Evolutionary conservation across 23 tunicate species (phyloP), one percentile per base, ranked within the genome.

Genomic region (Botrylloides violaceus): DNA sequence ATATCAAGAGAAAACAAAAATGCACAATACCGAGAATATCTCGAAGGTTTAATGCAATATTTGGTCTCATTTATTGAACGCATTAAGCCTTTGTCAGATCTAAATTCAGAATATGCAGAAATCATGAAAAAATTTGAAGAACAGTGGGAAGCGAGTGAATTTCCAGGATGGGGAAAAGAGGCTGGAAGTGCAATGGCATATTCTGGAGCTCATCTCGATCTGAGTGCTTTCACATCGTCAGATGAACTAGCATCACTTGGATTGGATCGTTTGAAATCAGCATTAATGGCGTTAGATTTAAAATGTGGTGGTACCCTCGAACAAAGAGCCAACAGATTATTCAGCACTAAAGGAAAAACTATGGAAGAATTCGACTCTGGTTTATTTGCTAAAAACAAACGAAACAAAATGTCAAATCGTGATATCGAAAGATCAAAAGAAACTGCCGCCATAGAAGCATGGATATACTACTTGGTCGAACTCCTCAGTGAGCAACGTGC

Each of bases 111-210:
- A 26, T 71, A 73, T 61, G 57, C 50, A 25, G 72, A 78, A 55
- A 78, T 83, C 2, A 57, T 73, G 39, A 62, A 58, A 27, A 36
- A 77, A 3, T 95, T 95, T 68, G 84, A 87, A 74, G 73, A 55
- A 49, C 81, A 95, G 58, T 95, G 99, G 99, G 77, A 71, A 25
- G 61, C 70, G 28, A 34, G 49, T 21, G 86, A 87, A 43, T 95
- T 95, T 47, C 92, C 92, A 19, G 99, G 99, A 15, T 95, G 99
- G 99, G 97, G 97, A 23, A 82, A 83, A 70, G 99, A 95, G 28
- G 96, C 87, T 0, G 96, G 91, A 31, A 79, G 91, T 79, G 99
- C 99, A 2, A 68, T 95, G 90, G 75, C 94, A 9, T 77, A 87
- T 34, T 34, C 86, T 39, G 99, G 99, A 2, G 99, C 99, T 26